Conservation (phyloP, 2,113 vertebrate species). For the Numida meleagris region DNA sequence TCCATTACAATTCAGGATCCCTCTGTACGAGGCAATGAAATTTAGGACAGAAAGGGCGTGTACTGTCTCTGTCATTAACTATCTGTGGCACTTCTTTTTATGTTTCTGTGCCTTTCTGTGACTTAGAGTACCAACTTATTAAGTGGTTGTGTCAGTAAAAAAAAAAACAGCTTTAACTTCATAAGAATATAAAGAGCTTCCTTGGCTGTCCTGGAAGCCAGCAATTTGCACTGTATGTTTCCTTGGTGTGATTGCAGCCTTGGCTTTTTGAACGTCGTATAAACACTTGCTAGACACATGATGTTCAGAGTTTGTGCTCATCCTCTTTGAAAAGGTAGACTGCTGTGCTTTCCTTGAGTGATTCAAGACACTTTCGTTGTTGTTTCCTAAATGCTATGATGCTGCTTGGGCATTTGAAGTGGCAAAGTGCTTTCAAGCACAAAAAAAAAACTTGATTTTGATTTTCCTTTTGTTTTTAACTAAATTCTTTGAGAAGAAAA, state of each 20-base stretch:
- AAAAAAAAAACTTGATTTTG: background rate
- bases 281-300: accelerated
- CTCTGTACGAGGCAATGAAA: background rate
- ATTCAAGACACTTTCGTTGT: background rate
- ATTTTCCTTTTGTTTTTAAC: constrained; percentile 51
- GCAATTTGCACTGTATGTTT: background rate
- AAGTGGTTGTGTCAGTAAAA: background rate
- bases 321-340: background rate
- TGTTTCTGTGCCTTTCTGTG: background rate
- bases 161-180: background rate
- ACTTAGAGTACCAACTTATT: background rate
- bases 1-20: background rate
- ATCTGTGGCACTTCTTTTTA: background rate
- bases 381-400: background rate
- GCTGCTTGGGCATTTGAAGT: constrained; percentile 3
- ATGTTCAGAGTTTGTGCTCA: background rate
- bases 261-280: accelerated
- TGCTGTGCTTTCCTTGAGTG: background rate
- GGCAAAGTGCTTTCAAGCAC: constrained; percentile 4
- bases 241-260: background rate
- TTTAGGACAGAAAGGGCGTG: background rate
- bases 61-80: background rate
- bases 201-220: background rate
- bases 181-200: background rate
- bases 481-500: background rate